These are phyloP conservation scores for Drosophila mercatorum DNA, from an alignment of 2,888 invertebrate genomes.

Conservation along the genomic window DNA sequence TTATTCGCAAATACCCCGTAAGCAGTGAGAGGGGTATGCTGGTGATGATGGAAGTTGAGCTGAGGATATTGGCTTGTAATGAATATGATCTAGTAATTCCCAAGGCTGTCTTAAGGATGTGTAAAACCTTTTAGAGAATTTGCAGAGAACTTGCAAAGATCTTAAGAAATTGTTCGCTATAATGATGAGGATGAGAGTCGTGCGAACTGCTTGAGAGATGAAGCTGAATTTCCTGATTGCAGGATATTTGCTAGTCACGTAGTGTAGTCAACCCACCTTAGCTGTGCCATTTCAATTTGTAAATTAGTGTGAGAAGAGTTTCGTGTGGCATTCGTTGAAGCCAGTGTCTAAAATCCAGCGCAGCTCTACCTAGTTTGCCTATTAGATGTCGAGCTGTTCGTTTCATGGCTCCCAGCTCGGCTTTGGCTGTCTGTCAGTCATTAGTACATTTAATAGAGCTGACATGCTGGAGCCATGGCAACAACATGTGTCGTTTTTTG, in stretches of 20 bases:
- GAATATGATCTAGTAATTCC: too few species aligned
- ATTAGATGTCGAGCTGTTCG: slow-evolving; percentile 30
- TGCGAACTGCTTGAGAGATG: too few species aligned
- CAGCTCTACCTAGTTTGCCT: slow-evolving; percentile 27
- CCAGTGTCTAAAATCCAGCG: slow-evolving; percentile 11
- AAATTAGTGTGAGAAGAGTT: slow-evolving; percentile 8
- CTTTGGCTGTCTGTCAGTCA: slow-evolving; percentile 44
- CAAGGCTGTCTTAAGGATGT: too few species aligned
- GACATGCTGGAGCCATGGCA: slow-evolving; percentile 33
- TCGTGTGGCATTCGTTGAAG: slow-evolving; percentile 1
- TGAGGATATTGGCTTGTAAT: too few species aligned
- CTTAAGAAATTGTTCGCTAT: too few species aligned
- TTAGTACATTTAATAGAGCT: slow-evolving; percentile 59
- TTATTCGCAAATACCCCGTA: background rate
- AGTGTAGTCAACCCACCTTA: background rate
- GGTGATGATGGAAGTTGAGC: too few species aligned
- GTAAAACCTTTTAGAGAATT: too few species aligned
- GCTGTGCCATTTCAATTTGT: background rate
- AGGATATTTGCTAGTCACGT: slow-evolving; percentile 7
- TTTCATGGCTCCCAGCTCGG: slow-evolving; percentile 24
- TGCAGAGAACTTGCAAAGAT: too few species aligned
- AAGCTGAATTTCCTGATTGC: background rate
- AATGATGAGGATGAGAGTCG: too few species aligned
- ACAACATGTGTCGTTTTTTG: slow-evolving; percentile 34
- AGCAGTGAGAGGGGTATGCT: too few species aligned